A percentile compares a stretch with the other conserved stretches of the same genome.
Evolutionary conservation across 2,113 vertebrate species (phyloP).

Genomic region (Nothoprocta pentlandii): DNA sequence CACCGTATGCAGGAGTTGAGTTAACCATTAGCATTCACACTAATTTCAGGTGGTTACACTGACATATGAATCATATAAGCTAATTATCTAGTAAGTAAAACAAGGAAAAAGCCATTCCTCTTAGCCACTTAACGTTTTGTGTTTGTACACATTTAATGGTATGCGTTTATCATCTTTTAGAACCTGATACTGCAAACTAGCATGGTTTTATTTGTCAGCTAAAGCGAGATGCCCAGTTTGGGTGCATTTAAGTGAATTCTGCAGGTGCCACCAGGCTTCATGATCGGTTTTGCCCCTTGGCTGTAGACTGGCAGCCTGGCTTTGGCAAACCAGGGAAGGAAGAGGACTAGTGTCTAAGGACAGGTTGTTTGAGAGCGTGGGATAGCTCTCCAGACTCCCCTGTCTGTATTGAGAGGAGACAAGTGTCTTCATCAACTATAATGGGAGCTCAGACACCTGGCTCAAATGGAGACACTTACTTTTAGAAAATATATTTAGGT

Average conservation of each 20-base stretch:
- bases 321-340: background rate
- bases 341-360: background rate
- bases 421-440: background rate
- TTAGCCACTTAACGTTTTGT: background rate
- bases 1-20: background rate
- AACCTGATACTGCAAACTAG: background rate
- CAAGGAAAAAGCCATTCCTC: background rate
- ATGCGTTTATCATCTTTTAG: background rate
- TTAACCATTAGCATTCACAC: background rate
- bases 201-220: background rate
- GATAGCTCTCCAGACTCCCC: background rate
- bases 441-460: slow-evolving; percentile 21
- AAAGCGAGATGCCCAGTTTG: background rate
- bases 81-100: background rate
- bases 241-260: background rate
- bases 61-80: background rate
- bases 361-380: background rate
- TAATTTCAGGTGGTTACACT: background rate
- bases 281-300: background rate
- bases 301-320: background rate
- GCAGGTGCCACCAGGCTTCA: background rate
- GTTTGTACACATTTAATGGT: background rate
- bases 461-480: background rate
- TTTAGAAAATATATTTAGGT: slow-evolving; percentile 63
- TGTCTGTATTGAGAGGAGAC: background rate